phyloP scores from a whole-genome alignment of 2,797 vertebrate species.

The Cirrhinus mrigala region DNA sequence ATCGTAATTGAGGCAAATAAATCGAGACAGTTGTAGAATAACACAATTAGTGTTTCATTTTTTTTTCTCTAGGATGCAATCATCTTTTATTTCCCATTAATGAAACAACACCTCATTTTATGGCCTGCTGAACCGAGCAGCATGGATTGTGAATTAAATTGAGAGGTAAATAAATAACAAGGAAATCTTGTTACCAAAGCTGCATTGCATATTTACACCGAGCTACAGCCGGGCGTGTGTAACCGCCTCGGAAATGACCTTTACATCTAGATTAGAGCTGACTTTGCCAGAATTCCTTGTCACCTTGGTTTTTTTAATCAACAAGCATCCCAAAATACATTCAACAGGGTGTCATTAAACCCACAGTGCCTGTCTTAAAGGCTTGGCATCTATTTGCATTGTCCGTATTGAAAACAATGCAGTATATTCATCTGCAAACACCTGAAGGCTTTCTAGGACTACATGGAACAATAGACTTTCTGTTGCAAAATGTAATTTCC shows the following conservation, averaged over 20 bases:
- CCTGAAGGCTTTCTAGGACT: constrained; percentile 72
- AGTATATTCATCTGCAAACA: constrained; percentile 73
- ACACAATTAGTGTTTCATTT: constrained; percentile 21
- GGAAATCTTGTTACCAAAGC: constrained; percentile 1
- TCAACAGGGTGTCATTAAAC: constrained; percentile 80
- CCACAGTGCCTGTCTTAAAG: constrained; percentile 86
- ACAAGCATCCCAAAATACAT: constrained; percentile 68
- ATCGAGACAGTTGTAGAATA: constrained; percentile 6
- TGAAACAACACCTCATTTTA: constrained; percentile 34
- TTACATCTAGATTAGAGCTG: constrained; percentile 4
- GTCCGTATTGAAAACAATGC: constrained; percentile 66
- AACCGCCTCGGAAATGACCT: background rate
- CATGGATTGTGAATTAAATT: constrained; percentile 17
- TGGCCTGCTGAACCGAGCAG: constrained; percentile 15
- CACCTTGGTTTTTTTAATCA: constrained; percentile 57
- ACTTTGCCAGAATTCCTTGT: background rate
- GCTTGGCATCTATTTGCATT: constrained; percentile 85
- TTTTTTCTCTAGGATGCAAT: background rate
- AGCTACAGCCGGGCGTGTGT: background rate
- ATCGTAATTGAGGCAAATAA: constrained; percentile 22
- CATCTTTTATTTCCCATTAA: constrained; percentile 21
- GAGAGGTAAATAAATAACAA: constrained; percentile 25
- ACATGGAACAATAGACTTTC: constrained; percentile 39
- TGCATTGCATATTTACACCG: background rate
- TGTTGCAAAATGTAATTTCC: constrained; percentile 10